Base-by-base conservation (phyloP, 2,888 invertebrate genomes). In the Timema cristinae region DNA sequence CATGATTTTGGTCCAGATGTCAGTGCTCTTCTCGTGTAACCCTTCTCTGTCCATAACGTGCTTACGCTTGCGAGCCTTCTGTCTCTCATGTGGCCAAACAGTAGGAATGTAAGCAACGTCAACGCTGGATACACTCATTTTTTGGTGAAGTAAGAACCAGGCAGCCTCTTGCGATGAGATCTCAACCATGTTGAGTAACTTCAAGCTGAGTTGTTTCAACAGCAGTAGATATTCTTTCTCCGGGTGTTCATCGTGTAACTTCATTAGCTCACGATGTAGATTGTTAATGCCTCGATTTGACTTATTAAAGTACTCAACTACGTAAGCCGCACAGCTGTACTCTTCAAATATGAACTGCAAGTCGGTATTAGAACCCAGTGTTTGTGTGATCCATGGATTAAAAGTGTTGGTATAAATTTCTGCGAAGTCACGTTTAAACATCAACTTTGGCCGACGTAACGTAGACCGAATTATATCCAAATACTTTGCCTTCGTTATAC, bases 81-180 rank as follows among this genome's bases (percentile, higher is more conserved):
- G 79, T 69, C 83, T 77, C 74, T 83, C 82, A 61, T 77, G 68
- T 0, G 83, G 82, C 80, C 80, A 81, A 16, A 79, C 74, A 50
- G 74, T 74, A 8, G 73, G 72, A 9, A 77, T 75, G 49, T 79
- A 81, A 66, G 78, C 78, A 70, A 81, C 72, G 63, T 75, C 72
- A 61, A 72, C 66, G 7, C 79, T 80, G 71, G 78, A 69, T 75
- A 80, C 77, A 15, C 79, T 80, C 83, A 83, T 84, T 10, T 82
- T 81, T 73, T 82, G 77, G 50, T 82, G 76, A 66, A 84, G 73
- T 4, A 84, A 73, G 78, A 79, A 83, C 82, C 82, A 83, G 70
- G 83, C 83, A 67, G 82, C 82, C 78, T 83, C 82, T 80, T 83
- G 82, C 73, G 77, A 77, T 6, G 79, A 74, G 76, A 82, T 80